Evolutionary conservation across 2,797 vertebrate species (phyloP), one percentile per base, ranked within the genome.

Genomic region (Alcedo atthis): DNA sequence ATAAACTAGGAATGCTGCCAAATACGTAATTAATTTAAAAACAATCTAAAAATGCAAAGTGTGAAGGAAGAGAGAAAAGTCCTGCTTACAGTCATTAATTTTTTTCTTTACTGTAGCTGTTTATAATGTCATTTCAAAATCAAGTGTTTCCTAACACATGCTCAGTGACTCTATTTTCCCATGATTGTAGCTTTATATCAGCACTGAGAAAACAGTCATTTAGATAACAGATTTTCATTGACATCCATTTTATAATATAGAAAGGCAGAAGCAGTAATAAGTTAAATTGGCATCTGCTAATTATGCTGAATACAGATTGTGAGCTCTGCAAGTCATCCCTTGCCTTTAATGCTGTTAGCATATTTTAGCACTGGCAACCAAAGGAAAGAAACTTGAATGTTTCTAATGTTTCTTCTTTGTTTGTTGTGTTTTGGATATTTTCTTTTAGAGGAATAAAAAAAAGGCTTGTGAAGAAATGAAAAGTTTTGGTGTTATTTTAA

Each of bases 251-350:
- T 89, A 85, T 73, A 87, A 89, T 93, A 93, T 85, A 90, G 93
- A 89, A 96, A 81, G 82, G 76, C 93, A 94, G 92, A 91, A 93
- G 82, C 94, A 94, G 92, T 96, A 96, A 96, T 96, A 95, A 96
- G 93, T 95, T 93, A 93, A 95, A 95, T 94, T 96, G 96, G 95
- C 95, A 95, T 95, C 96, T 96, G 96, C 94, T 96, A 96, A 96
- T 96, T 96, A 96, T 96, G 87, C 95, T 88, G 95, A 95, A 94
- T 96, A 94, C 94, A 96, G 94, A 96, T 95, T 96, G 94, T n/a
- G 28, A 96, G 95, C 94, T 96, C 93, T 94, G 88, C 93, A 96
- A 95, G 92, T 94, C 80, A 67, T 96, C 94, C 91, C 85, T 95
- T 96, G 92, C 94, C 85, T 96, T 96, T 96, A 95, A 94, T 95